Conservation (phyloP, 1,140 invertebrate genomes). For the Harpegnathos saltator region DNA sequence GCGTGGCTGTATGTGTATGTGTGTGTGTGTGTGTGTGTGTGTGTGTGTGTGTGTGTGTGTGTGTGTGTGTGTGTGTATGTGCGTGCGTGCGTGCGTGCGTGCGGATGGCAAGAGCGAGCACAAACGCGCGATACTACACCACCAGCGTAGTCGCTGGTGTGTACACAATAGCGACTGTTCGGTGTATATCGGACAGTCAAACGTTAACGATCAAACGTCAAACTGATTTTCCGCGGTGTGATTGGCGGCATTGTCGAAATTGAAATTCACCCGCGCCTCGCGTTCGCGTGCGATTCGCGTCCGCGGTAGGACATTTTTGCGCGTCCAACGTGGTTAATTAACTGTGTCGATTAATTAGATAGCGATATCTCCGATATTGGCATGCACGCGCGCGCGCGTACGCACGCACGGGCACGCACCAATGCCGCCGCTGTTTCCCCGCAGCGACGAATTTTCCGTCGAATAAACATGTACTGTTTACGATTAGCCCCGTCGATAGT, state of each 20-base stretch:
- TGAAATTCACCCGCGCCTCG: not conserved
- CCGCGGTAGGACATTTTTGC: constrained; percentile 17
- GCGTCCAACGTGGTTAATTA: constrained; percentile 40
- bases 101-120: too few species aligned
- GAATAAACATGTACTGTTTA: too few species aligned
- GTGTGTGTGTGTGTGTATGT: too few species aligned
- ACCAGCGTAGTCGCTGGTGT: not conserved
- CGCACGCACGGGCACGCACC: too few species aligned
- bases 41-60: too few species aligned
- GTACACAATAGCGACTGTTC: not conserved
- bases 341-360: constrained; percentile 57
- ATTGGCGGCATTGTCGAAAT: constrained; percentile 40
- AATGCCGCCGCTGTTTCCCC: not conserved
- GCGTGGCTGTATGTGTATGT: too few species aligned
- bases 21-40: too few species aligned
- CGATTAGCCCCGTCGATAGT: not conserved
- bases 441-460: constrained; percentile 33
- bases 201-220: constrained; percentile 53
- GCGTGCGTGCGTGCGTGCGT: too few species aligned
- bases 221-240: constrained; percentile 33
- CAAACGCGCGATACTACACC: not conserved
- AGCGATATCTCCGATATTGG: constrained; percentile 44
- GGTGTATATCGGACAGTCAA: not conserved
- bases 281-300: not conserved
- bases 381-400: too few species aligned